These are phyloP conservation scores for Takifugu ocellatus DNA, from an alignment of 2,797 vertebrate species.

Conservation along the genomic window DNA sequence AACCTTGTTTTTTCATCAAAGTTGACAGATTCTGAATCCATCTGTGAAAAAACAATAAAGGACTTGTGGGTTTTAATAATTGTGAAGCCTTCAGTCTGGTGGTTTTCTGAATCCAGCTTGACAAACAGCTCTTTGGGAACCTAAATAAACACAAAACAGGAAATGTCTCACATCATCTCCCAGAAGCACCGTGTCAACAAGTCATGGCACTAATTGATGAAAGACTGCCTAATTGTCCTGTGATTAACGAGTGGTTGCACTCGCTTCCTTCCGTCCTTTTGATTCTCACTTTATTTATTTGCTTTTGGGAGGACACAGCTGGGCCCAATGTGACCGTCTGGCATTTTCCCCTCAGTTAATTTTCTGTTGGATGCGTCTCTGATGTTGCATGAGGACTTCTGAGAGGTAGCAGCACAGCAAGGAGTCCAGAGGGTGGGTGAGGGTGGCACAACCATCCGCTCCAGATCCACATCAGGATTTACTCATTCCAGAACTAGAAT, in stretches of 20 bases:
- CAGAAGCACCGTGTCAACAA: slow-evolving; percentile 73
- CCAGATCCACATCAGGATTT: too few relatives aligned
- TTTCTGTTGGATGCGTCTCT: slow-evolving; percentile 72
- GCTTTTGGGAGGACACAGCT: slow-evolving; percentile 79
- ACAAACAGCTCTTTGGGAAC: slow-evolving; percentile 30
- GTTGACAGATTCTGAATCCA: slow-evolving; percentile 17
- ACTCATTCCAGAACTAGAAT: too few relatives aligned
- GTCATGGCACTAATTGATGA: slow-evolving; percentile 71
- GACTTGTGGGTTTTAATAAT: slow-evolving; percentile 47
- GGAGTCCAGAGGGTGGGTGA: not conserved
- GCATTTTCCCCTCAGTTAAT: slow-evolving; percentile 66
- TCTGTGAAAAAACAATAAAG: slow-evolving; percentile 37
- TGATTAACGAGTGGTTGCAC: slow-evolving; percentile 75
- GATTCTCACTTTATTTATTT: slow-evolving; percentile 79
- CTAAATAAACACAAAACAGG: slow-evolving; percentile 35
- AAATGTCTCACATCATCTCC: slow-evolving; percentile 59
- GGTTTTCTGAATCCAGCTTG: slow-evolving; percentile 23
- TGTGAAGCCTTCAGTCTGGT: slow-evolving; percentile 33
- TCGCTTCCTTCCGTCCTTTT: slow-evolving; percentile 65
- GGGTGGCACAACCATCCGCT: too few relatives aligned
- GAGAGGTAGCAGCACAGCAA: slow-evolving; percentile 31
- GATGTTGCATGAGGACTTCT: slow-evolving; percentile 40
- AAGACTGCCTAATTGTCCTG: slow-evolving; percentile 70
- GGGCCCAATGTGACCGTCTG: slow-evolving; percentile 68
- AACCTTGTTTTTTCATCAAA: slow-evolving; percentile 29